Evolutionary conservation across 2,797 vertebrate species (phyloP).

Genomic region (Pogoniulus pusillus): DNA sequence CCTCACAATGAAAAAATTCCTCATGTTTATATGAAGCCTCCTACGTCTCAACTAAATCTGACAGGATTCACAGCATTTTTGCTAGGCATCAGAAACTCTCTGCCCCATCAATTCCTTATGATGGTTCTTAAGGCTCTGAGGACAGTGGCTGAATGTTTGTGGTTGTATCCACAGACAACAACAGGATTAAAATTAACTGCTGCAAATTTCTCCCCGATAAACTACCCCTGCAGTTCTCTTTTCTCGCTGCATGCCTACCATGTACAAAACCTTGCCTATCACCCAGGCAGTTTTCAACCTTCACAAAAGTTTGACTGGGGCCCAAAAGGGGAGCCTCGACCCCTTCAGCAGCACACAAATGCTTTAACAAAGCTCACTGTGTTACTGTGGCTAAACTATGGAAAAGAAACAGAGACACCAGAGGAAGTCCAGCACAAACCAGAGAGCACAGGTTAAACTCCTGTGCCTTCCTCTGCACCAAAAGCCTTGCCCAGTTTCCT

Average conservation of each 20-base stretch:
- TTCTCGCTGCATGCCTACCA: neutral
- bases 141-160: neutral
- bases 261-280: fast-evolving
- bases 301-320: neutral
- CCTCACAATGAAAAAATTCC: too few species aligned
- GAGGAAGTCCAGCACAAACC: neutral
- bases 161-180: neutral
- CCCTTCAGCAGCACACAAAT: neutral
- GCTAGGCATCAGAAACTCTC: neutral
- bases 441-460: neutral
- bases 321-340: neutral
- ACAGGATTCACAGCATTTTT: neutral
- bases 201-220: neutral
- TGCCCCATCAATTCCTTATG: neutral
- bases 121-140: neutral
- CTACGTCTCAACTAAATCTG: neutral
- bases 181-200: neutral
- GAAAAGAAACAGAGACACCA: neutral
- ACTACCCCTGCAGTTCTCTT: neutral
- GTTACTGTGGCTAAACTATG: neutral
- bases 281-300: neutral
- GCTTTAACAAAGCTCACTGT: neutral
- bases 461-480: neutral
- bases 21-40: too few species aligned
- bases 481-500: neutral